Conservation (phyloP, 2,797 vertebrate genomes). For the Thamnophis elegans region DNA sequence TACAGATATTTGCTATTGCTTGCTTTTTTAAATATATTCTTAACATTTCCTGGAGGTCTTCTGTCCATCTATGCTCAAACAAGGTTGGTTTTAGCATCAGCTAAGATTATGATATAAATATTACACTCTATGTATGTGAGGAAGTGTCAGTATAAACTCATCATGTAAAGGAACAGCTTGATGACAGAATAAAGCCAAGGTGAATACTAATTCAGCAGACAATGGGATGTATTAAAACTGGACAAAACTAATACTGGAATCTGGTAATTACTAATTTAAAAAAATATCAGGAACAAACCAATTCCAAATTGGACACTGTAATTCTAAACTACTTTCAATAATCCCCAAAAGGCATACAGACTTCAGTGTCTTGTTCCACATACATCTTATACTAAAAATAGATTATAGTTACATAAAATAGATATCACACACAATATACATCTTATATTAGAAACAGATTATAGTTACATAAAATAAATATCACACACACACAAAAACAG, state of each 20-base stretch:
- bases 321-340: slow-evolving; percentile 32
- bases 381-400: slow-evolving; percentile 63
- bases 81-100: neutral
- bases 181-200: neutral
- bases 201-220: neutral
- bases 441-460: slow-evolving; percentile 64
- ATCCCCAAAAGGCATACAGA: slow-evolving; percentile 7
- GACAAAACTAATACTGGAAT: neutral
- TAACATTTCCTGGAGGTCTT: neutral
- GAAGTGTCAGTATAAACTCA: neutral
- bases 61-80: neutral
- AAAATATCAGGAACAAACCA: neutral
- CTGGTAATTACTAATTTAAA: neutral
- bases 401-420: slow-evolving; percentile 18
- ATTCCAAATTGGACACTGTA: slow-evolving; percentile 26
- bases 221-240: neutral
- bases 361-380: slow-evolving; percentile 43
- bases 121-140: neutral
- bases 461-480: neutral
- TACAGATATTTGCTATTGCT: neutral
- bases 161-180: neutral
- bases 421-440: slow-evolving; percentile 22
- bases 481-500: neutral
- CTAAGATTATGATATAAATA: neutral
- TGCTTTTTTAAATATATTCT: neutral